Conservation (phyloP, 1,140 invertebrate species). For the Penaeus chinensis region DNA sequence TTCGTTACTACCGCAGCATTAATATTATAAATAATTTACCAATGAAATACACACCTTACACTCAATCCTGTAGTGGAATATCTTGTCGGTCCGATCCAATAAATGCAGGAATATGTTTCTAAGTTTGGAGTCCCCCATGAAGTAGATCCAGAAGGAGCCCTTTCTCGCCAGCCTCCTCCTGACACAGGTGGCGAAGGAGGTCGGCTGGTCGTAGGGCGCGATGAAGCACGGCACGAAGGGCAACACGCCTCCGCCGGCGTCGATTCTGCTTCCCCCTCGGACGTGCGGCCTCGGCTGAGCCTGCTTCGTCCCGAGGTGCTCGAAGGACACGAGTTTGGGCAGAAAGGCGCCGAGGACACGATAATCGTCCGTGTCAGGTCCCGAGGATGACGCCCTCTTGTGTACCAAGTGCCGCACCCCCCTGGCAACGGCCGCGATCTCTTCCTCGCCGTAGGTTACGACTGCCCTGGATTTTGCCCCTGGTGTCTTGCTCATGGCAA, state of each 20-base stretch:
- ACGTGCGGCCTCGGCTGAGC: no score
- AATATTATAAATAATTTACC: not conserved
- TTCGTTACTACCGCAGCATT: no score
- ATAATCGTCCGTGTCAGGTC: no score
- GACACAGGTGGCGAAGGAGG: slow-evolving; percentile 20
- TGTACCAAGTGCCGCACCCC: no score
- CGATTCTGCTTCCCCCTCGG: slow-evolving; percentile 18
- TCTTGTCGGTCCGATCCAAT: not conserved
- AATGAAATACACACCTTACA: not conserved
- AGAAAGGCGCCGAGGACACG: no score
- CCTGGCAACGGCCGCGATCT: no score
- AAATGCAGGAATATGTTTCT: slow-evolving; percentile 11
- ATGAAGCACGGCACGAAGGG: slow-evolving; percentile 31
- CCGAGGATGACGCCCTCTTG: no score
- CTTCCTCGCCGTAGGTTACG: no score
- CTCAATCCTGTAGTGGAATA: not conserved
- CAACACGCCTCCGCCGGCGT: slow-evolving; percentile 20
- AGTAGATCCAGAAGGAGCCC: slow-evolving; percentile 21
- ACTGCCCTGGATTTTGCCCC: no score
- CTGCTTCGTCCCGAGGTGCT: no score
- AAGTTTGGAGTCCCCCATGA: slow-evolving; percentile 39
- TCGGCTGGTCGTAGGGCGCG: slow-evolving; percentile 8
- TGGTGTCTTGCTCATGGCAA: no score
- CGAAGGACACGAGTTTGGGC: no score
- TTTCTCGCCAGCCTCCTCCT: not conserved